phyloP scores from a whole-genome alignment of 2,113 vertebrate species.

The Tragelaphus buxtoni region DNA sequence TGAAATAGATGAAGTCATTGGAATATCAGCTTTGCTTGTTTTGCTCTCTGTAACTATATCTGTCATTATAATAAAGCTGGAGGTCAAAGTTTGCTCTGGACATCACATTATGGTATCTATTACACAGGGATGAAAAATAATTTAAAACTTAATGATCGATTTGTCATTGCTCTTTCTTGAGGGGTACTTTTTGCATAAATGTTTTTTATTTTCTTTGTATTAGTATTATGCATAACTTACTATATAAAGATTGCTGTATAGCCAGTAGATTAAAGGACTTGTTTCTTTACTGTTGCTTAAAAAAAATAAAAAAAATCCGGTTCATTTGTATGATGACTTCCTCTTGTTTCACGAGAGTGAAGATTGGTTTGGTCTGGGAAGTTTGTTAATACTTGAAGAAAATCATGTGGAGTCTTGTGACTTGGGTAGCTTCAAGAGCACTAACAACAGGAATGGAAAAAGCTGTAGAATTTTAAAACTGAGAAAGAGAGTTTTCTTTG shows the following conservation, averaged over 20 bases:
- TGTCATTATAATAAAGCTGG: neutral
- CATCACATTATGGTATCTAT: neutral
- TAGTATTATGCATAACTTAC: neutral
- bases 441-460: neutral
- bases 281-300: neutral
- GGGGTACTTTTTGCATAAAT: neutral
- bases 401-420: neutral
- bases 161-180: neutral
- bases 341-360: neutral
- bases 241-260: neutral
- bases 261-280: neutral
- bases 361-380: neutral
- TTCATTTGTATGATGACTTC: neutral
- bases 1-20: constrained; percentile 6
- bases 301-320: neutral
- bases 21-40: neutral
- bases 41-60: neutral
- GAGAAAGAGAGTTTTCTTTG: neutral
- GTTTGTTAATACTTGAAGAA: constrained; percentile 26
- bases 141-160: neutral
- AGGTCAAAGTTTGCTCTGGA: neutral
- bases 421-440: neutral
- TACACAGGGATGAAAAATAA: neutral
- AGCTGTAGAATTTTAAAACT: neutral
- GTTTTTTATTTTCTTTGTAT: neutral